Percentiles rank a stretch among this genome's conserved stretches.
Evolutionary conservation across 2,113 vertebrate genomes (phyloP).

Genomic region (Hypanus sabinus): DNA sequence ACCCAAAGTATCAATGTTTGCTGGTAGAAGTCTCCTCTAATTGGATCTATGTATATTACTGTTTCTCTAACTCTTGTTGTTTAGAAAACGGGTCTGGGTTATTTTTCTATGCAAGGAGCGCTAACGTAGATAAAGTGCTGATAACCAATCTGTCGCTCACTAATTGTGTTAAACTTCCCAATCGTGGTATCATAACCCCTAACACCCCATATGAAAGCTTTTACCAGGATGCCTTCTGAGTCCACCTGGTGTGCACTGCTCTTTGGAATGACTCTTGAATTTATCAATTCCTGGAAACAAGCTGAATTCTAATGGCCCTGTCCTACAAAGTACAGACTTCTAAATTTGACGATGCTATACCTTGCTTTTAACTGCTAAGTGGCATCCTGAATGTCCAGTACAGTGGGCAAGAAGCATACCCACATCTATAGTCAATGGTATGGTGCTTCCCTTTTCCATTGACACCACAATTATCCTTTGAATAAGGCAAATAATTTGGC

Average conservation of each 20-base stretch:
- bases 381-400: neutral
- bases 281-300: neutral
- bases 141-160: neutral
- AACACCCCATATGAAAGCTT: neutral
- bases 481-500: neutral
- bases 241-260: neutral
- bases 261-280: neutral
- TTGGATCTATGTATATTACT: too few species aligned
- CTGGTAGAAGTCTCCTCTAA: too few species aligned
- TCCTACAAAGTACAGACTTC: neutral
- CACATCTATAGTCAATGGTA: neutral
- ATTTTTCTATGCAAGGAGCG: too few species aligned
- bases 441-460: neutral
- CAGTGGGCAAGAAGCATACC: neutral
- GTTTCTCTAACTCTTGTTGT: neutral
- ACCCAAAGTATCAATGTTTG: too few species aligned
- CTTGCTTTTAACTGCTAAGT: neutral
- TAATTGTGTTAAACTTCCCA: neutral
- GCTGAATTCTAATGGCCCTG: neutral
- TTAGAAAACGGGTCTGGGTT: neutral
- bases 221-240: neutral
- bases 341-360: neutral
- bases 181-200: neutral
- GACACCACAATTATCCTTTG: neutral
- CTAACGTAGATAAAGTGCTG: neutral